These are phyloP conservation scores for Andinoacara biseriatus DNA, from an alignment of 2,113 vertebrate species.

Conservation along the genomic window DNA sequence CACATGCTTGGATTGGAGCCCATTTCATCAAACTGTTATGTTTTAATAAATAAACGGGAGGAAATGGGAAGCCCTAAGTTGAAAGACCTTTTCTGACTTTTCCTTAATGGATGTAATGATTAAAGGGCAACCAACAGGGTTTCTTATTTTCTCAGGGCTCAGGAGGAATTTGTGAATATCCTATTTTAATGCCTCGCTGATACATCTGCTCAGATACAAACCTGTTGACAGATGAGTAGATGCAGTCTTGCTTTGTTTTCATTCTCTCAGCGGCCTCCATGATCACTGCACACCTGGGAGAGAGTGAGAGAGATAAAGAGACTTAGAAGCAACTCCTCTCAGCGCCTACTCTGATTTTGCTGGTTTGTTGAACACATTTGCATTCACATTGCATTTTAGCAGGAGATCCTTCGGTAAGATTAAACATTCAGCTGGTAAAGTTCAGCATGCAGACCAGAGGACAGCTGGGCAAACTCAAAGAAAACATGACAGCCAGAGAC, in stretches of 20 bases:
- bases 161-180: background rate
- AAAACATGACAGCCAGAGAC: slow-evolving; percentile 10
- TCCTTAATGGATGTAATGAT: slow-evolving; percentile 38
- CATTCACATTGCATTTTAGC: background rate
- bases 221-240: slow-evolving; percentile 78
- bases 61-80: slow-evolving; percentile 64
- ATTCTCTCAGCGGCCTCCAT: slow-evolving; percentile 81
- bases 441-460: background rate
- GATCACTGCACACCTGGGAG: slow-evolving; percentile 74
- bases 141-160: slow-evolving; percentile 41
- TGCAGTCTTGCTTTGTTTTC: slow-evolving; percentile 74
- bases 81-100: slow-evolving; percentile 48
- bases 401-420: background rate
- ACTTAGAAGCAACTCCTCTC: background rate
- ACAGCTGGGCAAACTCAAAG: slow-evolving; percentile 50
- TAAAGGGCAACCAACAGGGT: slow-evolving; percentile 5
- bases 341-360: background rate
- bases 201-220: slow-evolving; percentile 56
- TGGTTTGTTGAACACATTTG: background rate
- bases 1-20: slow-evolving; percentile 65
- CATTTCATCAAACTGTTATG: slow-evolving; percentile 66
- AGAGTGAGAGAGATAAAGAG: background rate
- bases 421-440: slow-evolving; percentile 13
- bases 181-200: background rate
- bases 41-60: slow-evolving; percentile 74